Evolutionary conservation across 2,113 vertebrate genomes (phyloP).

Genomic region (Tautogolabrus adspersus): DNA sequence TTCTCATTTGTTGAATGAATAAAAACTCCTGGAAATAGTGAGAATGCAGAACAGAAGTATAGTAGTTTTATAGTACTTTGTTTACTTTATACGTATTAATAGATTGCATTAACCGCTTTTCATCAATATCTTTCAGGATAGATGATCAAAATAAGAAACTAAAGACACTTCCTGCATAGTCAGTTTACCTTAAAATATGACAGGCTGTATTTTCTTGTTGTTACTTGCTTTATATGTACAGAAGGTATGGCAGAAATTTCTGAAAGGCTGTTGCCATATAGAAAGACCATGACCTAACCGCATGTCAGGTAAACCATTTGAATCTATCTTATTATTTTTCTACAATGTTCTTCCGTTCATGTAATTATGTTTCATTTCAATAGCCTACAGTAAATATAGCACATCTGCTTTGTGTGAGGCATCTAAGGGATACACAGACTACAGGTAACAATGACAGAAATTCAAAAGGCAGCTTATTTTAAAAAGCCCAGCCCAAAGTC

Average conservation of each 20-base stretch:
- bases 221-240: slow-evolving; percentile 5
- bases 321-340: slow-evolving; percentile 10
- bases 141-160: neutral
- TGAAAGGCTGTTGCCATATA: neutral
- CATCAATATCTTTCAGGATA: neutral
- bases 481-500: slow-evolving; percentile 30
- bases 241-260: slow-evolving; percentile 19
- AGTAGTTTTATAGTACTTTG: neutral
- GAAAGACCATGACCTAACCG: neutral
- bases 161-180: neutral
- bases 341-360: neutral
- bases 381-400: slow-evolving; percentile 14
- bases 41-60: neutral
- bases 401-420: slow-evolving; percentile 11
- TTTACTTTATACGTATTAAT: neutral
- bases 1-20: neutral
- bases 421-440: neutral
- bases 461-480: slow-evolving; percentile 28
- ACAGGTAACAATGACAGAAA: slow-evolving; percentile 7
- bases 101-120: neutral
- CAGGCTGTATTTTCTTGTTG: slow-evolving; percentile 11
- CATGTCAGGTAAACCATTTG: neutral
- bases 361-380: slow-evolving; percentile 22
- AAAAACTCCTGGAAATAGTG: no score
- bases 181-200: neutral